These are phyloP conservation scores for Chlorospingus flavigularis DNA, from an alignment of 2,797 vertebrate species.

Conservation along the genomic window DNA sequence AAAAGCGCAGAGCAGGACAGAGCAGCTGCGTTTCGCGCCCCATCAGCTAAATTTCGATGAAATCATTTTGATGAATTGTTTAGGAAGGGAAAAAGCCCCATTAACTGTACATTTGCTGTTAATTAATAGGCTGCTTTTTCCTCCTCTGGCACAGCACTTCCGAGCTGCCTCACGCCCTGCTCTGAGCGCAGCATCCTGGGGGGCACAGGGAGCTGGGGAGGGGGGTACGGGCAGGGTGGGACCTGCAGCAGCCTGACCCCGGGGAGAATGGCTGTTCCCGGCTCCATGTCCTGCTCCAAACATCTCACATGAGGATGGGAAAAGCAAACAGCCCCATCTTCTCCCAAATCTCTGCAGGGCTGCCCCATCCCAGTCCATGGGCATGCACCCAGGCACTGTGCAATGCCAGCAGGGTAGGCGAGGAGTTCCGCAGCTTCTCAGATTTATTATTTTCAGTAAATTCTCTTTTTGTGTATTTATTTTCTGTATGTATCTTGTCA, in stretches of 20 bases:
- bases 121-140: conserved; percentile 62
- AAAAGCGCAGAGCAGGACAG: conserved; percentile 30
- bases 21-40: conserved; percentile 57
- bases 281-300: not conserved
- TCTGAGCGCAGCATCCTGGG: not conserved
- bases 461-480: not conserved
- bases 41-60: conserved; percentile 67
- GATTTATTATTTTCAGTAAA: conserved; percentile 8
- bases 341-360: not conserved
- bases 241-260: not conserved
- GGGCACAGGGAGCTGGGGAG: not conserved
- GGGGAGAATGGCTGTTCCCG: not conserved
- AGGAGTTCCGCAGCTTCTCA: not conserved
- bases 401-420: not conserved
- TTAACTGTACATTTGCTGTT: conserved; percentile 64
- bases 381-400: not conserved
- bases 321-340: not conserved
- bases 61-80: conserved; percentile 68
- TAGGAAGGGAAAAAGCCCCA: conserved; percentile 42
- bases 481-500: not conserved
- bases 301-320: not conserved
- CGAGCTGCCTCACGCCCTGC: not conserved
- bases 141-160: not conserved
- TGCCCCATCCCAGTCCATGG: rapidly evolving
- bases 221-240: rapidly evolving